These are phyloP conservation scores for Actinopyga echinites DNA, from an alignment of 53 echinoderm and acorn worm genomes.

Conservation along the genomic window DNA sequence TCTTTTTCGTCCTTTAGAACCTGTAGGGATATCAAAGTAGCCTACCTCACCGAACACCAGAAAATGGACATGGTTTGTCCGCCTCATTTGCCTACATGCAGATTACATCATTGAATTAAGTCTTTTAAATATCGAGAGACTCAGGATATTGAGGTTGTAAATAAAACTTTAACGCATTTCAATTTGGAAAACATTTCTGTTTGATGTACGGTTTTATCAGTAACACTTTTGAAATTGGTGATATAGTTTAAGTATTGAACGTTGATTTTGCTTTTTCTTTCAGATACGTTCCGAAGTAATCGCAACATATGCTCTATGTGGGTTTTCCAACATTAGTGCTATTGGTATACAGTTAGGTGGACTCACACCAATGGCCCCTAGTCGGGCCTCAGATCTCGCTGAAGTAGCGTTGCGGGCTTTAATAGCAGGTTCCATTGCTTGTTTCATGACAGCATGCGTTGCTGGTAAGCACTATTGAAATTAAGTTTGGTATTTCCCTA, in stretches of 20 bases:
- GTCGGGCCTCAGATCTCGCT: conserved; percentile 69
- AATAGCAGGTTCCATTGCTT: conserved; percentile 79
- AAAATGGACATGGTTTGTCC: no score
- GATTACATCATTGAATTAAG: neutral
- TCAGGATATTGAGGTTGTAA: neutral
- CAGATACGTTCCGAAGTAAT: conserved; percentile 85
- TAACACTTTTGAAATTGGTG: no score
- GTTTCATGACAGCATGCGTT: conserved; percentile 96
- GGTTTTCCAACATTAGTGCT: conserved; percentile 86
- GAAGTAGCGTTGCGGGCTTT: conserved; percentile 73
- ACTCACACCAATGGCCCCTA: conserved; percentile 81
- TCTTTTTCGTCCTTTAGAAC: no score
- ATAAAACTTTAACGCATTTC: neutral
- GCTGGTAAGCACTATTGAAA: conserved; percentile 66
- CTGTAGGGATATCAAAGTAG: no score
- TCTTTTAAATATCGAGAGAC: no score
- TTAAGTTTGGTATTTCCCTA: no score
- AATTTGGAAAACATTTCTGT: no score
- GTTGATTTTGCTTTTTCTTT: neutral
- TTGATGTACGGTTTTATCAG: no score
- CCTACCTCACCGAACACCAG: no score
- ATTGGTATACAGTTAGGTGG: conserved; percentile 88
- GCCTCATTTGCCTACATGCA: neutral
- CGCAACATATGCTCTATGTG: conserved; percentile 89
- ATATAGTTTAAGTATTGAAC: no score